These are phyloP conservation scores for Tenualosa thibaudeaui DNA, from an alignment of 2,797 vertebrate species.

Conservation along the genomic window DNA sequence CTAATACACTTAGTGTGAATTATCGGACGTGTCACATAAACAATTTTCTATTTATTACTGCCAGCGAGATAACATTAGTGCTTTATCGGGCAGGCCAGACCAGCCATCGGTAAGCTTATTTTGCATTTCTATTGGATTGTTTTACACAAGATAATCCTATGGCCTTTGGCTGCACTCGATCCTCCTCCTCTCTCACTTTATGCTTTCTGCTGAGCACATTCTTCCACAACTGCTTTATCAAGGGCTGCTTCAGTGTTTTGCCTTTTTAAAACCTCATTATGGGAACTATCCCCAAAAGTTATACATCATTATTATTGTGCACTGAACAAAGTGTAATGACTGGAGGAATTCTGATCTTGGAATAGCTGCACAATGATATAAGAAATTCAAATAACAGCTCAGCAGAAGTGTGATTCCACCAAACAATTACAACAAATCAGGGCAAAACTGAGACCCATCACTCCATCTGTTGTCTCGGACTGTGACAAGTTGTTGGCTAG, in stretches of 20 bases:
- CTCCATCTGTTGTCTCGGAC: not conserved
- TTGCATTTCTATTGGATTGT: conserved; percentile 26
- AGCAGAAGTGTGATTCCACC: not conserved
- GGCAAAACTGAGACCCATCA: not conserved
- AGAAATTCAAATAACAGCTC: not conserved
- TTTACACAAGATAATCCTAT: conserved; percentile 24
- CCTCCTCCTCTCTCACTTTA: not conserved
- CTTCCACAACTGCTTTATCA: not conserved
- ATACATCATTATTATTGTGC: not conserved
- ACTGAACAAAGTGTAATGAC: not conserved
- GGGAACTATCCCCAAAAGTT: not conserved
- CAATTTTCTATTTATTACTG: conserved; percentile 7
- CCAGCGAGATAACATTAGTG: not conserved
- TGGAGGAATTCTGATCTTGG: not conserved
- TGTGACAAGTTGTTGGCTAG: not conserved
- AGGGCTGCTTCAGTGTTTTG: not conserved
- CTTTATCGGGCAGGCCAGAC: not conserved
- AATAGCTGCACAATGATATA: not conserved
- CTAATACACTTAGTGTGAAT: conserved; percentile 19
- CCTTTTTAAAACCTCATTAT: not conserved
- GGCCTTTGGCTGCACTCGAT: conserved; percentile 21
- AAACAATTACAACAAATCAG: not conserved
- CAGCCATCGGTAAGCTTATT: conserved; percentile 6
- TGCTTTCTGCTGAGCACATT: not conserved
- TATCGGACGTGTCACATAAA: conserved; percentile 7